A percentile compares a stretch with the other conserved stretches of the same genome.
Evolutionary conservation across 1,140 invertebrate species (phyloP).

Genomic region (Yoshiicerus persimilis): DNA sequence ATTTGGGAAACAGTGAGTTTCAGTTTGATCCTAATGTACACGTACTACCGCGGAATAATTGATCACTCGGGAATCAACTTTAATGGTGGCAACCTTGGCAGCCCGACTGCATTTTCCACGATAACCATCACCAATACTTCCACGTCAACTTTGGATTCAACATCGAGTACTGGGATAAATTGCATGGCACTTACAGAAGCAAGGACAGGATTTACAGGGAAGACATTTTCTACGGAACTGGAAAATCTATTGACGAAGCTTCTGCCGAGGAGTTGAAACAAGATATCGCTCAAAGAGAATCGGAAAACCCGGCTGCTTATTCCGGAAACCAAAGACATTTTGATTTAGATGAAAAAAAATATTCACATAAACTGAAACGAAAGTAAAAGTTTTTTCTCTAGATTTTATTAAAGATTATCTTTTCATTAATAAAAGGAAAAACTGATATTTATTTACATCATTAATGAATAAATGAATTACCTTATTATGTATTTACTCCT

Average conservation of each 20-base stretch:
- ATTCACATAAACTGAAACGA: no score
- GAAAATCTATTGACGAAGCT: constrained; percentile 58
- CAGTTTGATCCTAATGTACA: constrained; percentile 62
- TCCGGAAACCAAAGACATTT: constrained; percentile 42
- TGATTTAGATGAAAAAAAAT: constrained; percentile 52
- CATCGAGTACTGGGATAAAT: constrained; percentile 56
- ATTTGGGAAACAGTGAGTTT: constrained; percentile 57
- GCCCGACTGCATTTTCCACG: constrained; percentile 71
- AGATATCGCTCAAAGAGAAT: constrained; percentile 57
- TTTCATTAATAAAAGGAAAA: no score
- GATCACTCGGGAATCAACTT: constrained; percentile 75
- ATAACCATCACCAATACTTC: constrained; percentile 76
- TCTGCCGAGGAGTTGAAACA: constrained; percentile 56
- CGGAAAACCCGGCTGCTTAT: constrained; percentile 61
- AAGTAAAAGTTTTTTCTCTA: no score
- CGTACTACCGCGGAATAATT: constrained; percentile 73
- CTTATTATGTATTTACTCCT: no score
- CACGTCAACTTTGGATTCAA: constrained; percentile 76
- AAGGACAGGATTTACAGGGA: constrained; percentile 67
- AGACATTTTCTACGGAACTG: constrained; percentile 65
- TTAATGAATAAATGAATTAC: no score
- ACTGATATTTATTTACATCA: no score
- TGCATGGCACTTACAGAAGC: constrained; percentile 68
- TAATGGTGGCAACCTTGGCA: constrained; percentile 77
- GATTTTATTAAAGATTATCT: no score